Evolutionary conservation across 1,140 invertebrate genomes (phyloP), one percentile per base, ranked within the genome.

Genomic region (Drosophila watanabei): DNA sequence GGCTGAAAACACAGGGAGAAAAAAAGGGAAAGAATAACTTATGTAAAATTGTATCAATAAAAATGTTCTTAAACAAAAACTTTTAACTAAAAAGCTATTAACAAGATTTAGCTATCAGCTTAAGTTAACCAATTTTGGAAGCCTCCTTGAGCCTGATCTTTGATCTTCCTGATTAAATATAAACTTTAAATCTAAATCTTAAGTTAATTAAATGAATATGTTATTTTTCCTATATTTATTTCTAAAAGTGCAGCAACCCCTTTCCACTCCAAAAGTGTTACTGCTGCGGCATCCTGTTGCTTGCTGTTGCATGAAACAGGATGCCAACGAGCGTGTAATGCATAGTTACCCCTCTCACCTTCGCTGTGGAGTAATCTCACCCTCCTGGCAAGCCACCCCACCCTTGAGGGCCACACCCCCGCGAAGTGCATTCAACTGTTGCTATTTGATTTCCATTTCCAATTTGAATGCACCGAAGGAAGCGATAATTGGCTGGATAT

Each of bases 241-340:
- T 68, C 32, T 54, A 10, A 39, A 14, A 48, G 78, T 82, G 77
- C 24, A 33, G 72, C 62, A 82, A 89, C 80, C 89, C 76, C 79
- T 71, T 56, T 69, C 33, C 18, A 7, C 35, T 52, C 28, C 7
- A 35, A 37, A 7, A 24, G 33, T 33, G 20, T 37, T 52, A 33
- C n/a, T 65, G 43, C 48, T 71, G 62, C 39, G 39, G 87, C 86
- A 90, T 90, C 86, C 86, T 90, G 86, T 86, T 90, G 86, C 82
- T 91, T 90, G 87, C 58, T 91, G 76, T 91, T 82, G 82, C 86
- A 91, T 90, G 87, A 90, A 90, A 90, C 87, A 90, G 86, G 86
- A 90, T 90, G 86, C 86, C 86, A 89, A 80, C 65, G 82, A 89
- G 60, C 86, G 86, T 90, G 82, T 90, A 89, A 89, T 89, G 72